Base-by-base conservation (phyloP, 2,797 vertebrate species). In the Tadarida brasiliensis region DNA sequence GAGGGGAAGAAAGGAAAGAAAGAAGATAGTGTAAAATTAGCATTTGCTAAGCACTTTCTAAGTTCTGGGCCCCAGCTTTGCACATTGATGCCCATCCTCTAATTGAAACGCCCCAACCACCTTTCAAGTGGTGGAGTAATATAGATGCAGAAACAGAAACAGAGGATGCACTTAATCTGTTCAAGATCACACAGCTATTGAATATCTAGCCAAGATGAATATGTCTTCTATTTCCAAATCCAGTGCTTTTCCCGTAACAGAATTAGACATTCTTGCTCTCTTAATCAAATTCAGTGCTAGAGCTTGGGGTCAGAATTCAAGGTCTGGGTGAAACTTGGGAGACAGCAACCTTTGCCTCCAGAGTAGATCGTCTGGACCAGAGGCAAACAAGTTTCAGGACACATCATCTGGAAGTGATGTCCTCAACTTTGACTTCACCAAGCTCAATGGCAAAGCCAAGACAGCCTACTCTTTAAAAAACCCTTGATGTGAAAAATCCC, bases 251-350 rank as follows among this genome's bases (percentile, higher is more conserved):
- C 7, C 49, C 20, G 17, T 67, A 39, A 95, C 28, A 68, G 15
- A 87, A 91, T 51, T 73, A 63, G 44, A 91, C 49, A 77, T 70
- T 11, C 51, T 78, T 70, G 5, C 35, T 94, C 35, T 94, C 57
- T 85, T 74, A 67, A 59, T 77, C n/a, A 67, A 80, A 61, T 49
- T 87, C 5, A 63, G 44, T 57, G 30, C 33, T 61, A 81, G 19
- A 4, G 19, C 22, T 67, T 71, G 8, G 26, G 24, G 14, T 77
- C 49, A 84, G 26, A 73, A 86, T 74, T 87, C 59, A 87, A 87
- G 70, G 35, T 65, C 73, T 94, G 28, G 11, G 15, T 83, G 44
- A 88, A 59, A 93, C 20, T 26, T 47, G 4, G 61, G 5, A 81
- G 44, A 56, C 22, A 67, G 28, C n/a, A 61, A 87, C 88, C 65